Evolutionary conservation across 2,113 vertebrate species (phyloP).

Genomic region (Paramormyrops kingsleyae): DNA sequence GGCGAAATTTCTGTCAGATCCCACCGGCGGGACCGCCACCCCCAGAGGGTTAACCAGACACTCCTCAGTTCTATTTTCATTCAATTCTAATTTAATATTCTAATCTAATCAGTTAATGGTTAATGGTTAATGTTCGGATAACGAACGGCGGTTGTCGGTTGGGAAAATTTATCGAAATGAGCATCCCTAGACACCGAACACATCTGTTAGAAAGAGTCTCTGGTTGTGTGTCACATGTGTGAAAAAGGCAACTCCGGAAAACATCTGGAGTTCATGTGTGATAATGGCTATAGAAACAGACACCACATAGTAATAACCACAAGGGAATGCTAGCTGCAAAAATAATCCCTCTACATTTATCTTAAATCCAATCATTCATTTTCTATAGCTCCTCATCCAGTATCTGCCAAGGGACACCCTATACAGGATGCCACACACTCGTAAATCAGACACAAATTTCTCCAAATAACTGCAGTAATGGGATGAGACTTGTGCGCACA

Average conservation of each 20-base stretch:
- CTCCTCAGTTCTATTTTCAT: no score
- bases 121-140: no score
- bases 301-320: background rate
- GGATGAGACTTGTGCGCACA: background rate
- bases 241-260: background rate
- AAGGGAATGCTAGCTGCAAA: background rate
- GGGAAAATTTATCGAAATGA: no score
- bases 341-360: background rate
- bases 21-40: no score
- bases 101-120: no score
- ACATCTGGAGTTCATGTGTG: background rate
- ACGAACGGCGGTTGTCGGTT: no score
- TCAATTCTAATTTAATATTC: no score
- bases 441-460: background rate
- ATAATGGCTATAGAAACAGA: background rate
- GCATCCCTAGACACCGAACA: no score
- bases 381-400: background rate
- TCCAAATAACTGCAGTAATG: background rate
- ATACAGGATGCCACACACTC: background rate
- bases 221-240: background rate
- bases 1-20: no score
- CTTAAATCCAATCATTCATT: background rate
- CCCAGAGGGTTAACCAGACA: no score
- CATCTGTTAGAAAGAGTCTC: background rate
- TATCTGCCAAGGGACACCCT: background rate